These are phyloP conservation scores for Pristionchus pacificus DNA, from an alignment of 1,140 invertebrate genomes.

Conservation along the genomic window DNA sequence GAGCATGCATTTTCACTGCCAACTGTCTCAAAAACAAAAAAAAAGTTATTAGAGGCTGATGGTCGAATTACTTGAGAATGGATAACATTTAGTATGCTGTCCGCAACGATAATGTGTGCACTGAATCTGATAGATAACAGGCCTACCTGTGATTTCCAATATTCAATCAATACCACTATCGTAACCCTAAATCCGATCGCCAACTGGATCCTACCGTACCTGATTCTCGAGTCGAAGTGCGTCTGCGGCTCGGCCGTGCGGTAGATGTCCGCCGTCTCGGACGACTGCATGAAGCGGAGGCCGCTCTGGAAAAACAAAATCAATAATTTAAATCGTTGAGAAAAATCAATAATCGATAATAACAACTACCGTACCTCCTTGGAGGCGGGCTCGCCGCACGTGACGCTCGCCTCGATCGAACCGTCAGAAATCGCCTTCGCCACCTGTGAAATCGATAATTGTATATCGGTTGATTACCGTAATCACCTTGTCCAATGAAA, in stretches of 20 bases:
- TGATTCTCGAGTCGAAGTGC: conserved; percentile 94
- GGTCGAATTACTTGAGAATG: too few species aligned
- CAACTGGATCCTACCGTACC: conserved; percentile 64
- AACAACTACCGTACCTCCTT: conserved; percentile 66
- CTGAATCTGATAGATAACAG: neutral
- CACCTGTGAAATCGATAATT: conserved; percentile 57
- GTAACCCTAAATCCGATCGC: too few species aligned
- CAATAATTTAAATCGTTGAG: too few species aligned
- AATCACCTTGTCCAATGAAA: too few species aligned
- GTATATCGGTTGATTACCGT: too few species aligned
- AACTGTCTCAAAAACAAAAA: conserved; percentile 1
- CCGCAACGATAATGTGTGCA: too few species aligned
- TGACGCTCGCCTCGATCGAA: conserved; percentile 90
- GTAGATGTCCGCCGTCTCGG: conserved; percentile 77
- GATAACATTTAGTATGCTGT: too few species aligned
- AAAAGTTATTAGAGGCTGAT: neutral
- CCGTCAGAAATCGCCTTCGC: conserved; percentile 98
- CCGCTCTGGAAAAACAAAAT: neutral
- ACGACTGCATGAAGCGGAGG: conserved; percentile 86
- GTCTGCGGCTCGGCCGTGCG: conserved; percentile 90
- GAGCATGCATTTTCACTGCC: neutral
- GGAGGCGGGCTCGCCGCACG: conserved; percentile 56
- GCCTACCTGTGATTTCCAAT: neutral
- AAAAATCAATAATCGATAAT: neutral
- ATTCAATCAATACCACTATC: too few species aligned